Percentiles rank a stretch among this genome's conserved stretches.
Conservation (phyloP, 2,797 vertebrate species). For the Enteromius fasciolatus region DNA sequence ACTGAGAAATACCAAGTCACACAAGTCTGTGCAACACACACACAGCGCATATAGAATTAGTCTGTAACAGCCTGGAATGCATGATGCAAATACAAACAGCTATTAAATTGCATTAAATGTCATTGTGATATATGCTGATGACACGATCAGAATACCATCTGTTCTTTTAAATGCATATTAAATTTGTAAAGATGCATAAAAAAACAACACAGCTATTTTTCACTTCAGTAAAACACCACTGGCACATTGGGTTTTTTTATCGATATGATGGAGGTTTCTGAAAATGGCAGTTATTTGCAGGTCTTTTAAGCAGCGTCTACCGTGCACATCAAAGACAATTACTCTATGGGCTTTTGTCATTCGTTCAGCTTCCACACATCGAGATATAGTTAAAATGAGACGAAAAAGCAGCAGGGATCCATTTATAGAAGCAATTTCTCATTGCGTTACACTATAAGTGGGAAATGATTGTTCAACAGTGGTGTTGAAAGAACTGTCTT, state of each 20-base stretch:
- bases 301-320: constrained; percentile 35
- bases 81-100: constrained; percentile 43
- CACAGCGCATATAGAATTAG: constrained; percentile 40
- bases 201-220: constrained; percentile 34
- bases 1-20: constrained; percentile 13
- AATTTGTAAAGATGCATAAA: constrained; percentile 36
- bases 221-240: constrained; percentile 18
- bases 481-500: constrained; percentile 8
- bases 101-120: constrained; percentile 50
- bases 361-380: constrained; percentile 33
- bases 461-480: constrained; percentile 9
- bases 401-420: constrained; percentile 37
- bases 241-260: constrained; percentile 23
- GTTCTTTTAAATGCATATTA: constrained; percentile 40
- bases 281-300: constrained; percentile 43
- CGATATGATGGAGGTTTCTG: constrained; percentile 19
- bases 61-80: background rate
- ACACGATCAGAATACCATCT: constrained; percentile 52
- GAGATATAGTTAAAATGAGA: constrained; percentile 30
- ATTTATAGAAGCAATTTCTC: constrained; percentile 33
- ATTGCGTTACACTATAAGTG: constrained; percentile 26
- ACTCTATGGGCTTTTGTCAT: constrained; percentile 36
- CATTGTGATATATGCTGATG: constrained; percentile 45
- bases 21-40: background rate
- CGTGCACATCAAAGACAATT: constrained; percentile 35